These are phyloP conservation scores for Lydus trimaculatus DNA, from an alignment of 2,888 invertebrate species.

Conservation along the genomic window DNA sequence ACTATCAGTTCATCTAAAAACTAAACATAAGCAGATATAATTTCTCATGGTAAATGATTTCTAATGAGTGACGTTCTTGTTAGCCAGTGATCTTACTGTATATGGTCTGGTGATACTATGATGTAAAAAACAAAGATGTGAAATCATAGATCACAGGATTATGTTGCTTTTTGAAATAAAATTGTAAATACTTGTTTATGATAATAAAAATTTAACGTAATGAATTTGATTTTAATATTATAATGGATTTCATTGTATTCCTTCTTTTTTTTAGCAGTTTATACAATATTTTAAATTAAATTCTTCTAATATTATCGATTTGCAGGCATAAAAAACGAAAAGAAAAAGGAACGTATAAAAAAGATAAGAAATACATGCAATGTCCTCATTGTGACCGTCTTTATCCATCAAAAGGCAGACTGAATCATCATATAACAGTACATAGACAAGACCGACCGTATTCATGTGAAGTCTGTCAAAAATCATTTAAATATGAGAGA, in stretches of 20 bases:
- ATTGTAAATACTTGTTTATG: too few species aligned
- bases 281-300: neutral
- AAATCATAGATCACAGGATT: too few species aligned
- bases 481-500: neutral
- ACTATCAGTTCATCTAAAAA: neutral
- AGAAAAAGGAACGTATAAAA: neutral
- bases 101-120: too few species aligned
- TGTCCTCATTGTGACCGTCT: neutral
- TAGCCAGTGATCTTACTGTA: too few species aligned
- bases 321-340: neutral
- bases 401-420: neutral
- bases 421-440: neutral
- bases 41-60: too few species aligned
- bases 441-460: neutral
- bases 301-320: neutral
- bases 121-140: too few species aligned
- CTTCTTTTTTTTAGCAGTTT: neutral
- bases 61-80: too few species aligned
- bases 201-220: too few species aligned
- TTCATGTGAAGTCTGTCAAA: neutral
- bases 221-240: neutral
- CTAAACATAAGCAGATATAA: neutral
- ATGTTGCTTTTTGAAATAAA: too few species aligned
- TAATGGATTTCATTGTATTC: neutral
- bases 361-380: neutral